These are phyloP conservation scores for Drosophila leonis DNA, from an alignment of 2,888 invertebrate genomes.

Conservation along the genomic window DNA sequence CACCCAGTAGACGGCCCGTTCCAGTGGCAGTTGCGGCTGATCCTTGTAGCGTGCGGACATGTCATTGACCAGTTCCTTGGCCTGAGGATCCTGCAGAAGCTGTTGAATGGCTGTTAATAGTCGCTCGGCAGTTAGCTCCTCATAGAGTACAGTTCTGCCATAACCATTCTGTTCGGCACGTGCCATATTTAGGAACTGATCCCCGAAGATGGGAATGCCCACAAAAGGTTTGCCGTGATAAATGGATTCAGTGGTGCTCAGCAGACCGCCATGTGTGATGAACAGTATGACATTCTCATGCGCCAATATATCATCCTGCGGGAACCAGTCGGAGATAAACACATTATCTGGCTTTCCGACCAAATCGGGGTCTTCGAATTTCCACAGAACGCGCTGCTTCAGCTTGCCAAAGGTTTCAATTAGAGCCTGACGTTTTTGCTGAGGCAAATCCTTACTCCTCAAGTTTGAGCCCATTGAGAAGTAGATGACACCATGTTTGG, in stretches of 20 bases:
- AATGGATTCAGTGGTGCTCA: constrained; percentile 86
- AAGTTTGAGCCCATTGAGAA: constrained; percentile 86
- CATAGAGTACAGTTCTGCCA: constrained; percentile 83
- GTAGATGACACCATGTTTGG: constrained; percentile 85
- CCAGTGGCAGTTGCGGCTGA: constrained; percentile 79
- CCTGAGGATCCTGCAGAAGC: constrained; percentile 62
- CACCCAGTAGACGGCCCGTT: constrained; percentile 83
- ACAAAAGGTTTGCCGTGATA: constrained; percentile 86
- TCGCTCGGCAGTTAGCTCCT: constrained; percentile 77
- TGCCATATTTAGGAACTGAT: constrained; percentile 86
- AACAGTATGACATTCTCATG: constrained; percentile 86
- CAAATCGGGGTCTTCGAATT: constrained; percentile 83
- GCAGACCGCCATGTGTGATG: constrained; percentile 86
- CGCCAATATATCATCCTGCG: constrained; percentile 85
- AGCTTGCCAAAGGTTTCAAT: constrained; percentile 74
- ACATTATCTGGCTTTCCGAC: constrained; percentile 82
- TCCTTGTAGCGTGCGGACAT: constrained; percentile 81
- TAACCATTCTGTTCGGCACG: constrained; percentile 85
- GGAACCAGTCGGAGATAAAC: constrained; percentile 85
- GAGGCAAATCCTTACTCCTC: constrained; percentile 73
- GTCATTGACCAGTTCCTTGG: constrained; percentile 54
- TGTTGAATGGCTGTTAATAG: constrained; percentile 73
- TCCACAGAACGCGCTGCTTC: constrained; percentile 86
- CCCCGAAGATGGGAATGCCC: constrained; percentile 86
- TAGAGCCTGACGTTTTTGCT: constrained; percentile 70